These are phyloP conservation scores for Carabus problematicus DNA, from an alignment of 2,888 invertebrate species.

Conservation along the genomic window DNA sequence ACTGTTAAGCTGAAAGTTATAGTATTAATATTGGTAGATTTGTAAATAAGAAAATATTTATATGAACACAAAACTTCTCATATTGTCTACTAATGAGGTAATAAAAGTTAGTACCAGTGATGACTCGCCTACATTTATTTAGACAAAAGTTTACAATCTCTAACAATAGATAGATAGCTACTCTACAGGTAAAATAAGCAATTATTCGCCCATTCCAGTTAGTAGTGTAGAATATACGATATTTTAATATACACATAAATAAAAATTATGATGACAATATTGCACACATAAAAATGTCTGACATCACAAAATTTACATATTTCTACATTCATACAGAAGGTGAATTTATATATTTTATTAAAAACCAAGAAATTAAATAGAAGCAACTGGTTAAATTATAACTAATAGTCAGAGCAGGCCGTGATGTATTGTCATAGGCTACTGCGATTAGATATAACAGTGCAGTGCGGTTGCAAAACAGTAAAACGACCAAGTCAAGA, in stretches of 20 bases:
- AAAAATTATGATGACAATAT: slow-evolving; percentile 39
- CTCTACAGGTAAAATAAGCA: too few species aligned
- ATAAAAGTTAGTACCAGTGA: too few species aligned
- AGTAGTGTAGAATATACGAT: slow-evolving; percentile 29
- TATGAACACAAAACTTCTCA: too few species aligned
- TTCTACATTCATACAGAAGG: slow-evolving; percentile 20
- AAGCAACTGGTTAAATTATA: not conserved
- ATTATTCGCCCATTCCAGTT: slow-evolving; percentile 16
- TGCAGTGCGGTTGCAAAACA: slow-evolving; percentile 26
- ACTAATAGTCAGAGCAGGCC: too few species aligned
- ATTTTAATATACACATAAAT: slow-evolving; percentile 38
- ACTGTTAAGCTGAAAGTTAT: too few species aligned
- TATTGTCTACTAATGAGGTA: too few species aligned
- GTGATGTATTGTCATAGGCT: slow-evolving; percentile 17
- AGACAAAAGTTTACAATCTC: too few species aligned
- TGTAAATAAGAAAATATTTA: too few species aligned
- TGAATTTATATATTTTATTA: slow-evolving; percentile 28
- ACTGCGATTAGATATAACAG: slow-evolving; percentile 2
- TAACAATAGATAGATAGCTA: too few species aligned
- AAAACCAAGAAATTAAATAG: slow-evolving; percentile 32
- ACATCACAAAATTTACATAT: slow-evolving; percentile 38
- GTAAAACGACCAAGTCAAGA: slow-evolving; percentile 6
- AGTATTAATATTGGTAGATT: too few species aligned
- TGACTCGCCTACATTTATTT: too few species aligned
- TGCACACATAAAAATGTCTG: slow-evolving; percentile 35